Conservation (phyloP, 2,888 invertebrate species). For the Melinaea menophilus region DNA sequence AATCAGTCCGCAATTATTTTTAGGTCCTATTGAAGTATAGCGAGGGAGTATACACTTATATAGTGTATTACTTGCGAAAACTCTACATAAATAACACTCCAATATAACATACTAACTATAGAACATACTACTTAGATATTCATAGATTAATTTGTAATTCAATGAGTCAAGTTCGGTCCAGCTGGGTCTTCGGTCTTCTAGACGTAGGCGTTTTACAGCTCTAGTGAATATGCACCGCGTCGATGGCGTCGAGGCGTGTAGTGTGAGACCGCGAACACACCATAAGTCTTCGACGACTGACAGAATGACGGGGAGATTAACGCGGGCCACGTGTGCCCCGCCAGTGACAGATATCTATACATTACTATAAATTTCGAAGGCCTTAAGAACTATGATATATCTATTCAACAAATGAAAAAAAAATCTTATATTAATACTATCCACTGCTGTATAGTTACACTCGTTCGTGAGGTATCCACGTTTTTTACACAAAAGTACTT, state of each 20-base stretch:
- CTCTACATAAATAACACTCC: too few species aligned
- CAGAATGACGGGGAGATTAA: neutral
- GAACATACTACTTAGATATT: too few species aligned
- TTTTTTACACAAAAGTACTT: neutral
- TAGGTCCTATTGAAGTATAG: neutral
- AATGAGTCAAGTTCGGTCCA: neutral
- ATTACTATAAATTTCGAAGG: too few species aligned
- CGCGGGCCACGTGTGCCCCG: neutral
- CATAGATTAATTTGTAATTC: neutral
- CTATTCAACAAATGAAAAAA: too few species aligned
- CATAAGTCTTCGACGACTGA: neutral
- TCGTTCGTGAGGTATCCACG: neutral
- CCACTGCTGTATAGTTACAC: neutral
- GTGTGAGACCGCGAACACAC: neutral
- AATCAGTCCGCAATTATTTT: neutral
- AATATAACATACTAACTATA: too few species aligned
- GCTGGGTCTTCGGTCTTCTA: neutral
- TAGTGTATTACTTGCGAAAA: too few species aligned
- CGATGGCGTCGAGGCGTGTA: neutral
- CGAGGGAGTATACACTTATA: too few species aligned
- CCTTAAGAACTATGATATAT: too few species aligned
- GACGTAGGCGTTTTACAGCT: constrained; percentile 1
- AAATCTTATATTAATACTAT: too few species aligned
- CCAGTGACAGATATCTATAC: neutral
- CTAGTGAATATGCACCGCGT: neutral